Percentiles rank a stretch among this genome's conserved stretches.
phyloP scores from a whole-genome alignment of 35 echinoderm and acorn worm genomes.

The Stichopus chloronotus region DNA sequence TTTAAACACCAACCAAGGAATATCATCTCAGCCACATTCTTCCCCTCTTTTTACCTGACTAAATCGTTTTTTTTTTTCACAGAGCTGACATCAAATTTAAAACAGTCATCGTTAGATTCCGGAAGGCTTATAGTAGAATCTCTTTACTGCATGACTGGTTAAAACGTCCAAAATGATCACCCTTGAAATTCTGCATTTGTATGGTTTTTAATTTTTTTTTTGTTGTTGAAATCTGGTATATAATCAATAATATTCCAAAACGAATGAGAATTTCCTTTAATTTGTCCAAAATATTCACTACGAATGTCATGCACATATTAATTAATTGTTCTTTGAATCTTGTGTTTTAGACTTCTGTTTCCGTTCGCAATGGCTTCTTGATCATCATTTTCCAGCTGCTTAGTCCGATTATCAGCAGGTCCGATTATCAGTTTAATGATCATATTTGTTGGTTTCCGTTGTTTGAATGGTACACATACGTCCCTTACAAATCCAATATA shows the following conservation, averaged over 20 bases:
- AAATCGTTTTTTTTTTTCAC: neutral
- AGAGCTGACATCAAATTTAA: neutral
- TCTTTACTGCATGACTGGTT: neutral
- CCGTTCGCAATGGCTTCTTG: neutral
- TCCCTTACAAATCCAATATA: neutral
- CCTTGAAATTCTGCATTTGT: neutral
- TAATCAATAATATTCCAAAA: neutral
- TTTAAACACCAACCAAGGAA: neutral
- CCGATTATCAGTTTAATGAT: neutral
- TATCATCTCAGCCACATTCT: neutral
- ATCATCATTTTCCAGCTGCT: neutral
- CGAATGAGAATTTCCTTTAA: neutral
- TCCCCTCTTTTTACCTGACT: neutral
- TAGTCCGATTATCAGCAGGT: neutral
- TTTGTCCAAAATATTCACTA: neutral
- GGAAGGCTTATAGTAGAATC: neutral
- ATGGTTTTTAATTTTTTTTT: neutral
- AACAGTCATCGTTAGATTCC: neutral
- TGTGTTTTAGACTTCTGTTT: neutral
- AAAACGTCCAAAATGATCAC: slow-evolving; percentile 1
- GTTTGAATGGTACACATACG: neutral
- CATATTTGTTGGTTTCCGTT: neutral
- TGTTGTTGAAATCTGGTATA: neutral
- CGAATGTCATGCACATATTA: neutral
- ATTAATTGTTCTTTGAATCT: neutral